Evolutionary conservation across 1,140 invertebrate species (phyloP).

Genomic region (Metopolophium dirhodum): DNA sequence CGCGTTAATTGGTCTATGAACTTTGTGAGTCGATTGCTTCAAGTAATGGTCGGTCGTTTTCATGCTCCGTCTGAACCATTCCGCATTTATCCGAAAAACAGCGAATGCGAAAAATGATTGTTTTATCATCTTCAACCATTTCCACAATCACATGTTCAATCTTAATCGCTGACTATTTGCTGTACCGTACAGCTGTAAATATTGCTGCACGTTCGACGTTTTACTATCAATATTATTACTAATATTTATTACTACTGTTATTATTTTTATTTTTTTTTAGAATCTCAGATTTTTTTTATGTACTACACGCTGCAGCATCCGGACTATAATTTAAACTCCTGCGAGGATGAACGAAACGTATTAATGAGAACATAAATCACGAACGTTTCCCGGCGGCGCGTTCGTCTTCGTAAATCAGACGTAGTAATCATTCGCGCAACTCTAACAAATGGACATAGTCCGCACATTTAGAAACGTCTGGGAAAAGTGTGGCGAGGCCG

Average conservation of each 20-base stretch:
- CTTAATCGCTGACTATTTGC: not conserved
- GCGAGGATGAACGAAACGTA: not conserved
- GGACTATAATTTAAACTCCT: constrained; percentile 26
- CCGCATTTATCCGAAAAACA: not conserved
- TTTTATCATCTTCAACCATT: not conserved
- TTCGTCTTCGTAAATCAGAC: not conserved
- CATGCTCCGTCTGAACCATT: not conserved
- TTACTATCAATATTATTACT: not conserved
- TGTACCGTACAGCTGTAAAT: not conserved
- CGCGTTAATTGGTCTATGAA: not conserved
- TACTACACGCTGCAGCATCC: not conserved
- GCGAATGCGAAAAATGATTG: not conserved
- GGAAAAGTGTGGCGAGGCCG: not conserved
- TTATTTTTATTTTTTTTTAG: constrained; percentile 21
- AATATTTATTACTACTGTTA: not conserved
- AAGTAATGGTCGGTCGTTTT: not conserved
- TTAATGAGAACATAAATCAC: constrained; percentile 48
- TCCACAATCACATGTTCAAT: not conserved
- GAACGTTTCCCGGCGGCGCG: not conserved
- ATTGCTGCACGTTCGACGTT: not conserved
- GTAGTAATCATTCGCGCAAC: constrained; percentile 29
- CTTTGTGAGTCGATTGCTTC: not conserved
- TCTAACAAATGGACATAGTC: constrained; percentile 16
- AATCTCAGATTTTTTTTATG: not conserved
- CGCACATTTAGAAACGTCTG: not conserved